These are phyloP conservation scores for Bubo blakistoni DNA, from an alignment of 2,113 vertebrate species.

Conservation along the genomic window DNA sequence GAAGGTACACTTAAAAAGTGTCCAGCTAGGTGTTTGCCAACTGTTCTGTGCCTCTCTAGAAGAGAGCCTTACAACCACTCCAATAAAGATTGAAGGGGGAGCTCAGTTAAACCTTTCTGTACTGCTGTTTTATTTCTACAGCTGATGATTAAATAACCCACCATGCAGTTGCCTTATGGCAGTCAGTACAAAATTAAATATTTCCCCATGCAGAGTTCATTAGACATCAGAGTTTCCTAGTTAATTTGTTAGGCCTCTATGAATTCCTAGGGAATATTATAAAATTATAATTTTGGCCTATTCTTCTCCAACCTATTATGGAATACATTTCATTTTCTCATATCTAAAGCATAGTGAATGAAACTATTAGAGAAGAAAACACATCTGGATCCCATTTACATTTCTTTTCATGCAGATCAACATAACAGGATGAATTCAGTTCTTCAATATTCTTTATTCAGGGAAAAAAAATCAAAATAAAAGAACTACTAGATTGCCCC, in stretches of 20 bases:
- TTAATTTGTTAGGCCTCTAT: constrained; percentile 64
- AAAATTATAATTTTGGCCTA: constrained; percentile 63
- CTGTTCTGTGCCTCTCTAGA: not conserved
- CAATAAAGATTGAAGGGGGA: not conserved
- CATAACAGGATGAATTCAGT: constrained; percentile 30
- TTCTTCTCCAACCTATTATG: constrained; percentile 51
- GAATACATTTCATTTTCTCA: constrained; percentile 42
- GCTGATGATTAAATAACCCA: constrained; percentile 64
- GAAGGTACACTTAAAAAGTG: not conserved
- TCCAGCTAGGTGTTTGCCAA: not conserved
- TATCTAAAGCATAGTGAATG: constrained; percentile 44
- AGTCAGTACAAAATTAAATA: constrained; percentile 62
- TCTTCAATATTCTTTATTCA: constrained; percentile 14
- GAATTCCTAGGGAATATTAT: constrained; percentile 64
- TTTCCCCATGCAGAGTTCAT: constrained; percentile 67
- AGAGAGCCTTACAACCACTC: not conserved
- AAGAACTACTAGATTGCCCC: not conserved
- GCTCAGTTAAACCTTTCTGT: not conserved
- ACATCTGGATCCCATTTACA: constrained; percentile 54
- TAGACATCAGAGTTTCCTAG: constrained; percentile 59
- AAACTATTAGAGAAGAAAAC: constrained; percentile 55
- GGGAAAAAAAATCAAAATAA: not conserved
- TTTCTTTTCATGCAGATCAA: constrained; percentile 51
- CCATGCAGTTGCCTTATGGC: constrained; percentile 51
- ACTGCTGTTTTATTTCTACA: constrained; percentile 39